A percentile compares a stretch with the other conserved stretches of the same genome.
Evolutionary conservation across 64 coral and sea anemone species (phyloP).

Genomic region (Dendronephthya gigantea): DNA sequence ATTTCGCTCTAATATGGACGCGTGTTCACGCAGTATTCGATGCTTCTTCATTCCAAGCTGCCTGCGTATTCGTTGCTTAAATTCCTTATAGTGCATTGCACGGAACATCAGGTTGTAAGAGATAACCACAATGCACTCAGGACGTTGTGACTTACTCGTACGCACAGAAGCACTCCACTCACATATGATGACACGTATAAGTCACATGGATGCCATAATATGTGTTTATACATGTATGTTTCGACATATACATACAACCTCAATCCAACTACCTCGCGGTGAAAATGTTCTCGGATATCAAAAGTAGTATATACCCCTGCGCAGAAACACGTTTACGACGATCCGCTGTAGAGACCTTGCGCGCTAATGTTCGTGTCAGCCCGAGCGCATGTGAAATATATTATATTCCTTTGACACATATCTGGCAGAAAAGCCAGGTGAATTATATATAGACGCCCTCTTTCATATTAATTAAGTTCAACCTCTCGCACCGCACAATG

Average conservation of each 20-base stretch:
- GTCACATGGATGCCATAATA: too few species aligned
- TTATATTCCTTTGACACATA: not conserved
- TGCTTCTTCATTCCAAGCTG: not conserved
- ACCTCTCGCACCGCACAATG: not conserved
- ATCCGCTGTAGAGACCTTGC: too few species aligned
- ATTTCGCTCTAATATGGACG: not conserved
- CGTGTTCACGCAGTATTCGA: not conserved
- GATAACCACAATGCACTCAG: not conserved
- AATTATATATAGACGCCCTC: not conserved
- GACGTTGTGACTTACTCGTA: not conserved
- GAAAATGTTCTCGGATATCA: too few species aligned
- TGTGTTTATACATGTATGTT: too few species aligned
- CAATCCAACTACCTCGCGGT: too few species aligned
- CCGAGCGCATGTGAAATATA: not conserved
- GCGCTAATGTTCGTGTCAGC: not conserved
- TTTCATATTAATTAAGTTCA: constrained; percentile 15
- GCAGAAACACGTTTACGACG: too few species aligned
- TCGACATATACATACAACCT: too few species aligned
- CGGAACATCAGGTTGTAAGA: not conserved
- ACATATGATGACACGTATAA: too few species aligned
- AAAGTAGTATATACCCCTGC: too few species aligned
- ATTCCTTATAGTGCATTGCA: constrained; percentile 18
- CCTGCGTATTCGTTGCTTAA: not conserved
- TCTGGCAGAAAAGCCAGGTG: not conserved
- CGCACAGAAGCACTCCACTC: not conserved